Evolutionary conservation across 2,888 invertebrate species (phyloP).

Genomic region (Anodontia alba): DNA sequence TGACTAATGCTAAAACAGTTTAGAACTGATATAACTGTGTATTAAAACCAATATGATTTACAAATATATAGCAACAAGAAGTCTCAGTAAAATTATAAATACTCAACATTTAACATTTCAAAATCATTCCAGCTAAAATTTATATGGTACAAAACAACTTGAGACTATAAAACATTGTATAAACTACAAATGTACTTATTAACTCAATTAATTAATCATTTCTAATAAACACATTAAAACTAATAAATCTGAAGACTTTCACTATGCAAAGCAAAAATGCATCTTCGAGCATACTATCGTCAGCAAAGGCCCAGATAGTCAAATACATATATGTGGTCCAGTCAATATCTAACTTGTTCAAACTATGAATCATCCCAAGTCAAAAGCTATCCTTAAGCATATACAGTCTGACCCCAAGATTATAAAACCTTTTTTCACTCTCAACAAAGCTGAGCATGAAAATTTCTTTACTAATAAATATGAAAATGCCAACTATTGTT

Average conservation of each 20-base stretch:
- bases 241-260: background rate
- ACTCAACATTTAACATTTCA: conserved; percentile 12
- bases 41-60: background rate
- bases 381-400: too few species aligned
- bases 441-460: too few species aligned
- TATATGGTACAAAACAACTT: background rate
- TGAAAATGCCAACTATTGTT: too few species aligned
- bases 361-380: too few species aligned
- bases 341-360: too few species aligned
- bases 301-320: too few species aligned
- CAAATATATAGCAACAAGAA: background rate
- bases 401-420: too few species aligned
- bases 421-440: too few species aligned
- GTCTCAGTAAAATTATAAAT: background rate
- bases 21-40: background rate
- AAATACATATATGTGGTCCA: too few species aligned
- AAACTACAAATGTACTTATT: background rate
- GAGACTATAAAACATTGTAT: background rate
- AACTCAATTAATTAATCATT: background rate
- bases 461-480: too few species aligned
- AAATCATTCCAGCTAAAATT: background rate
- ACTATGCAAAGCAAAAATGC: too few species aligned
- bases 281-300: too few species aligned
- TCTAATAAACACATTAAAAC: conserved; percentile 5
- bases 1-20: background rate